These are phyloP conservation scores for Phacellophora camtschatica DNA, from an alignment of 30 jellyfish, hydroid and myxozoan genomes.

Conservation along the genomic window DNA sequence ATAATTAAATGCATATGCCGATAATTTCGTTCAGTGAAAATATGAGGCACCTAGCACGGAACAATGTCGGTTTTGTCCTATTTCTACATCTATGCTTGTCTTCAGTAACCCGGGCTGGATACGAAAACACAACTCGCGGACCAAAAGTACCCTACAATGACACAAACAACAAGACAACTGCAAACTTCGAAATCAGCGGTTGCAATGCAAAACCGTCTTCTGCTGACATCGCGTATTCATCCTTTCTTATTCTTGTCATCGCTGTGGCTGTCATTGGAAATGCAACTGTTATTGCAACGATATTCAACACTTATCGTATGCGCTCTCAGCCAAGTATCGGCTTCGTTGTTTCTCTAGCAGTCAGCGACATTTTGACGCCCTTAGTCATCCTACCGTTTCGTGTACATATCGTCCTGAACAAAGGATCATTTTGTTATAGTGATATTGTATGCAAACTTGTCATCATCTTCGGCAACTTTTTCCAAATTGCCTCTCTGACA, in stretches of 20 bases:
- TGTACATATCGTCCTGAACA: constrained; percentile 5
- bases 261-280: constrained; percentile 68
- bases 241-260: constrained; percentile 21
- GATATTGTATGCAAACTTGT: constrained; percentile 47
- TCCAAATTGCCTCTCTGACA: constrained; percentile 60
- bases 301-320: constrained; percentile 27
- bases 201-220: constrained; percentile 14
- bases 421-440: constrained; percentile 50
- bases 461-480: constrained; percentile 9
- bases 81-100: no score
- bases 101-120: no score
- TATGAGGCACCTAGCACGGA: no score
- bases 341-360: constrained; percentile 73
- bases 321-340: constrained; percentile 44
- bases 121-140: no score
- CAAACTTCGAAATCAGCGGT: neutral
- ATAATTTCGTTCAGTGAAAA: no score
- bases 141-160: no score
- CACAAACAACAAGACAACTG: neutral
- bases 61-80: no score
- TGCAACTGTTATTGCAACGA: constrained; percentile 58
- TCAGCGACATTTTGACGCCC: constrained; percentile 54
- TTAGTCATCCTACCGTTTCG: constrained; percentile 49
- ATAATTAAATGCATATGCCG: no score
- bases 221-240: constrained; percentile 22